Evolutionary conservation across 2,113 vertebrate genomes (phyloP).

Genomic region (Neodon shergylaensis): DNA sequence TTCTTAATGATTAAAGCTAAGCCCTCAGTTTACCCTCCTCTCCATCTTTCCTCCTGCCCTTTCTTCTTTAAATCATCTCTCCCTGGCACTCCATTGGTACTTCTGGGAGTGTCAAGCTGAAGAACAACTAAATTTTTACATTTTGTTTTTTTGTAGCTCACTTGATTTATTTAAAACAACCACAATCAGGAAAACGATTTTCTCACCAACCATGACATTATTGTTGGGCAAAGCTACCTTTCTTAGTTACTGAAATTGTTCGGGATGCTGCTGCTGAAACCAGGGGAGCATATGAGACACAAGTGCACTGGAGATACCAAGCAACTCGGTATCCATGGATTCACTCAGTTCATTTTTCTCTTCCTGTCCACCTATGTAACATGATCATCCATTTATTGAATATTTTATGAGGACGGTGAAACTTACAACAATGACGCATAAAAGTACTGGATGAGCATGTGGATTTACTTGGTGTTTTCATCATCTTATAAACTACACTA

Average conservation of each 20-base stretch:
- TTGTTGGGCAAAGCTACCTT: background rate
- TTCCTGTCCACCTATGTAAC: background rate
- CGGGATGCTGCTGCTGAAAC: background rate
- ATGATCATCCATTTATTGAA: background rate
- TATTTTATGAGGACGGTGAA: slow-evolving; percentile 12
- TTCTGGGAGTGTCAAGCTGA: background rate
- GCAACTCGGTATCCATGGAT: background rate
- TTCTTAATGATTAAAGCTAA: background rate
- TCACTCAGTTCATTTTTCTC: background rate
- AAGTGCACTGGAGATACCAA: background rate
- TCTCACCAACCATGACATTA: background rate
- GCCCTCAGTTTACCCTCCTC: background rate
- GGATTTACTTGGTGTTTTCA: slow-evolving; percentile 2
- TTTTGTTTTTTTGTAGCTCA: background rate
- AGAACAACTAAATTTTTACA: background rate
- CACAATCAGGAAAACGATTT: background rate
- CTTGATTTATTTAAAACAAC: slow-evolving; percentile 2
- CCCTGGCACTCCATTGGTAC: fast-evolving
- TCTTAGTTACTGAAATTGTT: background rate
- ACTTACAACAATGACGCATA: background rate
- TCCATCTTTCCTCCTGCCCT: background rate
- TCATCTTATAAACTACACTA: background rate
- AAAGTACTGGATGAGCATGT: background rate
- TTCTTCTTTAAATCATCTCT: background rate
- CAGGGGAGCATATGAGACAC: background rate